phyloP scores from a whole-genome alignment of 2,113 vertebrate species.

The Clarias batrachus region DNA sequence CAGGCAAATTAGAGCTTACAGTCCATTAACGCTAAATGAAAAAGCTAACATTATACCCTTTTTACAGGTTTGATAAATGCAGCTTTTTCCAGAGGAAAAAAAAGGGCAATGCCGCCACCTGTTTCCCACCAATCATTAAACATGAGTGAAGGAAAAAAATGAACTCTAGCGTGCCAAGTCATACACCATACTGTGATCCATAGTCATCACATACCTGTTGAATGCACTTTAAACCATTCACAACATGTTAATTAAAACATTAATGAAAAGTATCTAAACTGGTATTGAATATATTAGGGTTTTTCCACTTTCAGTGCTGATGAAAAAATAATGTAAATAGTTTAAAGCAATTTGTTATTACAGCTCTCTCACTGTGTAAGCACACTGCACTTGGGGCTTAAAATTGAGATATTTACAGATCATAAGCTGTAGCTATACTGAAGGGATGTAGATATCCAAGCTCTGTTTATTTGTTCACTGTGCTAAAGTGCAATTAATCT shows the following conservation, averaged over 20 bases:
- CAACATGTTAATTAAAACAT: background rate
- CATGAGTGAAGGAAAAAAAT: background rate
- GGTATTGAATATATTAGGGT: background rate
- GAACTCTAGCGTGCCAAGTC: background rate
- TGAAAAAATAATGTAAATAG: background rate
- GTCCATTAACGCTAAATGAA: constrained; percentile 65
- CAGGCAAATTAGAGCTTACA: constrained; percentile 61
- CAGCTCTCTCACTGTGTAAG: background rate
- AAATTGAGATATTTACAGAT: background rate
- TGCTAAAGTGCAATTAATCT: background rate
- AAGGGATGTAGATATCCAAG: background rate
- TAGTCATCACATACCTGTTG: background rate
- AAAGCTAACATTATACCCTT: constrained; percentile 53
- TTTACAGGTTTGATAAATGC: constrained; percentile 39
- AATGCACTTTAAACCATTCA: background rate
- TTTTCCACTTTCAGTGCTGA: background rate
- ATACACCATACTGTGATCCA: background rate
- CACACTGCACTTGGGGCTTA: background rate
- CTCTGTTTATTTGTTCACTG: background rate
- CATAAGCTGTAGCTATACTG: background rate
- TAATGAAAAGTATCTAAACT: background rate
- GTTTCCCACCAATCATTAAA: constrained; percentile 30
- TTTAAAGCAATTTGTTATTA: background rate
- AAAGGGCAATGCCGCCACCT: constrained; percentile 3
- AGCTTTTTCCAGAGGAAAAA: constrained; percentile 45